Evolutionary conservation across 2,888 invertebrate species (phyloP).

Genomic region (Agriopis marginaria): DNA sequence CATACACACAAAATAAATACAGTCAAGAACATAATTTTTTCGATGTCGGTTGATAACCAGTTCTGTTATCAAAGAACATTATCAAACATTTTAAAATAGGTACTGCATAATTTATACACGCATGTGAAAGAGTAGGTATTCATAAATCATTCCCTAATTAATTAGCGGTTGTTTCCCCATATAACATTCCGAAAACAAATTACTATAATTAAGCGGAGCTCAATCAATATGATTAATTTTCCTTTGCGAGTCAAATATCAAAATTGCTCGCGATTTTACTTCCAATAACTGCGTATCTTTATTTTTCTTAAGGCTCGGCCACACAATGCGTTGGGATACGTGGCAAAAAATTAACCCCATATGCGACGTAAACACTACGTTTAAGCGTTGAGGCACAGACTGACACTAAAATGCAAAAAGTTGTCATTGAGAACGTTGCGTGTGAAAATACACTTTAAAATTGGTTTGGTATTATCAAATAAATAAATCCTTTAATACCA

Average conservation of each 20-base stretch:
- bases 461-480: no score
- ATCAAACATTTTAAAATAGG: background rate
- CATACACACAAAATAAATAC: no score
- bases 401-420: no score
- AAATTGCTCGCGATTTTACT: background rate
- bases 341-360: background rate
- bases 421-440: no score
- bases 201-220: constrained; percentile 22
- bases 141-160: constrained; percentile 22
- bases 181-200: constrained; percentile 19
- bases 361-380: no score
- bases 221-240: constrained; percentile 21
- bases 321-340: background rate
- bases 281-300: background rate
- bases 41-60: no score
- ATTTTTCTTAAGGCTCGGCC: background rate
- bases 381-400: no score
- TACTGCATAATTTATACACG: background rate
- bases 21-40: no score
- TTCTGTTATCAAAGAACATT: no score
- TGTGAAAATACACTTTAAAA: no score
- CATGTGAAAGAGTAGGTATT: constrained; percentile 8
- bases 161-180: constrained; percentile 15
- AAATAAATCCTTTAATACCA: no score
- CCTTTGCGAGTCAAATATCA: constrained; percentile 12